phyloP scores from a whole-genome alignment of 92 coral and sea anemone species.

The Phenganax subtilis region DNA sequence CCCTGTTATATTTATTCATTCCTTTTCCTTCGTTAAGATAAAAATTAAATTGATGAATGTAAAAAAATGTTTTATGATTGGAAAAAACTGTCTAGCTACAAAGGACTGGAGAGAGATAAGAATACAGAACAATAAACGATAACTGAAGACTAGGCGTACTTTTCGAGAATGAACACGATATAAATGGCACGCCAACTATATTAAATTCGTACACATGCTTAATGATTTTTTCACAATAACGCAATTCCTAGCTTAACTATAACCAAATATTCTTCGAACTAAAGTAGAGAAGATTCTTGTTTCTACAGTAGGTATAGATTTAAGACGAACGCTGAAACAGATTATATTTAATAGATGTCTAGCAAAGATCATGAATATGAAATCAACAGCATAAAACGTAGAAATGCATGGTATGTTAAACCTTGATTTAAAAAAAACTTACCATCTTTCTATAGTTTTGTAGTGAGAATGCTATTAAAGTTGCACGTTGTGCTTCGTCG shows the following conservation, averaged over 20 bases:
- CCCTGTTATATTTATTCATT: not conserved
- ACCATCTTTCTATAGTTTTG: not conserved
- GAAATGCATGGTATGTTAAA: not conserved
- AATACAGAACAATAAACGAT: no score
- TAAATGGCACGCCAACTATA: no score
- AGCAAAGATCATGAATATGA: not conserved
- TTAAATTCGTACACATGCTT: not conserved
- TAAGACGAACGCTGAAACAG: not conserved
- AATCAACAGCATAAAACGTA: conserved; percentile 1
- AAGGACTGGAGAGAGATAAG: no score
- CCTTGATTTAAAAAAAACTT: not conserved
- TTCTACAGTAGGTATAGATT: not conserved
- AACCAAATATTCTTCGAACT: not conserved
- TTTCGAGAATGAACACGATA: no score
- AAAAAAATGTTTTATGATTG: not conserved
- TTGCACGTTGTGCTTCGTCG: no score
- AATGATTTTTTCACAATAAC: not conserved
- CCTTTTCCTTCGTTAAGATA: not conserved
- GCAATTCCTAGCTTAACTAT: not conserved
- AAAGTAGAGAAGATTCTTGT: not conserved
- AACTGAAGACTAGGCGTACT: no score
- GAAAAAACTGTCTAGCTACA: no score
- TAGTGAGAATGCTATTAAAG: not conserved
- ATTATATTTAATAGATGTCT: not conserved
- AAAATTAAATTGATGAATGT: not conserved